These are phyloP conservation scores for Acropternis orthonyx DNA, from an alignment of 2,797 vertebrate species.

Conservation along the genomic window DNA sequence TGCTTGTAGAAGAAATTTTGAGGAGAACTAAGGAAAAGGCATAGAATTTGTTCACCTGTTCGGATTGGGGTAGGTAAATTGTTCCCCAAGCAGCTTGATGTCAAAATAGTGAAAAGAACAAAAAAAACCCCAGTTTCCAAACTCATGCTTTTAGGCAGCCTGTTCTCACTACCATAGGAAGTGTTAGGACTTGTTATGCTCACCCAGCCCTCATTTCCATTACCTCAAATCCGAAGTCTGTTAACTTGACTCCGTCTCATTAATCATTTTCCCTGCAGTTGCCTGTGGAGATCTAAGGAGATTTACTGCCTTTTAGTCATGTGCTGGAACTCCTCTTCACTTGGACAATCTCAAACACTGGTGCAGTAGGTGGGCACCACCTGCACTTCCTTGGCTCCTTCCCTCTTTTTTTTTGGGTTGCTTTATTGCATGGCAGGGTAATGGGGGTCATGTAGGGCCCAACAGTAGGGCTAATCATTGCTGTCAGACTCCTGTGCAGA, in stretches of 20 bases:
- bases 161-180: background rate
- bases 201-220: background rate
- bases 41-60: background rate
- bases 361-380: background rate
- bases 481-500: fast-evolving
- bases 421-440: fast-evolving
- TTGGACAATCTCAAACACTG: fast-evolving
- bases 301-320: background rate
- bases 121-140: background rate
- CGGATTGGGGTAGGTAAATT: background rate
- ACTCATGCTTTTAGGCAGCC: background rate
- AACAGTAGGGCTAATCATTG: background rate
- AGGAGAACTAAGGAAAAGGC: background rate
- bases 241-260: background rate
- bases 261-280: background rate
- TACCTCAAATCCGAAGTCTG: background rate
- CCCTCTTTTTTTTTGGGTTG: background rate
- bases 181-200: background rate
- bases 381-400: background rate
- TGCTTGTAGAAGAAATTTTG: background rate
- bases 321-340: background rate
- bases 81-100: background rate
- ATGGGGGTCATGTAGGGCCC: fast-evolving
- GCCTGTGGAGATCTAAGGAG: background rate
- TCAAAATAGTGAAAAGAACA: background rate